Conservation (phyloP, 2,797 vertebrate species). For the Mareca penelope region DNA sequence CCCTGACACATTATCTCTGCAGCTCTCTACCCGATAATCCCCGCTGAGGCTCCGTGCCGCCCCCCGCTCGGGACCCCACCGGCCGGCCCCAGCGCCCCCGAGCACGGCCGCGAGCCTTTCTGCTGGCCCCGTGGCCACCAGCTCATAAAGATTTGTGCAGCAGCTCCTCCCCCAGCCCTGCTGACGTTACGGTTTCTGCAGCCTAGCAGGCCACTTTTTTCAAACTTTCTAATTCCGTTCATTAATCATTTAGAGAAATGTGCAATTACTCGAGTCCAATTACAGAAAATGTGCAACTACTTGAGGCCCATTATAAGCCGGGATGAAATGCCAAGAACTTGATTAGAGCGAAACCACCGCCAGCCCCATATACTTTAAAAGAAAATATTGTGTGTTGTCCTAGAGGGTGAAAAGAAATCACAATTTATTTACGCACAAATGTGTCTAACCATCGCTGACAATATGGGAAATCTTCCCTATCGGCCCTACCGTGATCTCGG, state of each 20-base stretch:
- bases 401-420: constrained; percentile 60
- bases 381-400: constrained; percentile 67
- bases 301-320: constrained; percentile 59
- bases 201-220: background rate
- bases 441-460: constrained; percentile 75
- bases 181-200: background rate
- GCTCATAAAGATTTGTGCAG: background rate
- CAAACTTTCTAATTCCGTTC: constrained; percentile 48
- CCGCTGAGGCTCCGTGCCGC: background rate
- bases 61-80: background rate
- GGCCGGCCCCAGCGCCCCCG: rapidly evolving
- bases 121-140: background rate
- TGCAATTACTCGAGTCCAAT: constrained; percentile 69
- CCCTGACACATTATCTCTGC: background rate
- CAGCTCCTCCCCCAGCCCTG: background rate
- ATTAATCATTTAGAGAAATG: constrained; percentile 68
- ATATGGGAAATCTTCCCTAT: constrained; percentile 72
- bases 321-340: constrained; percentile 68
- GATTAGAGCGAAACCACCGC: constrained; percentile 63
- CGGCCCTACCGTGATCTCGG: constrained; percentile 46
- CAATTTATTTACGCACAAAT: constrained; percentile 71
- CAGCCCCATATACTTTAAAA: constrained; percentile 52
- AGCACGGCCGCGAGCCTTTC: background rate
- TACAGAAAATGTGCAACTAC: constrained; percentile 68
- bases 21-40: background rate